Base-by-base conservation (phyloP, 2,797 vertebrate genomes). In the Acanthurus tractus region DNA sequence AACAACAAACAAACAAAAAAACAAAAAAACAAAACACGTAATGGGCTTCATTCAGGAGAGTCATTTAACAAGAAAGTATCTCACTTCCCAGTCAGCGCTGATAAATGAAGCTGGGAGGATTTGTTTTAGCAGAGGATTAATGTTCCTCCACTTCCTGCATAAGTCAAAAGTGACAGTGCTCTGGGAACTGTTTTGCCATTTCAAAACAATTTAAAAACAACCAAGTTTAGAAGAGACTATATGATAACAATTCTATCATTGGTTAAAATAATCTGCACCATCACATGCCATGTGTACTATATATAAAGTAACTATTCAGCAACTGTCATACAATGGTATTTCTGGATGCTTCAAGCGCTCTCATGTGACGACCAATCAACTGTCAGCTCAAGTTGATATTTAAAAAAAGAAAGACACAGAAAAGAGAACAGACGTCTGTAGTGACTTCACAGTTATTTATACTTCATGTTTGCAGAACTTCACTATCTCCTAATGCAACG, bases 151-250 rank as follows among this genome's bases (percentile, higher is more conserved):
- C 55, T 34, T 57, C n/a, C 48, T 70, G 58, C 64, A 78, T 84
- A 79, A 83, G 83, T 90, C 81, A 86, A 48, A 70, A n/a, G 58
- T 0, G 56, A 78, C 64, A 76, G 58, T 18, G 57, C 56, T 83
- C 57, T 45, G 44, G 22, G 62, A 67, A 56, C 11, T 38, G 56
- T 23, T 66, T 65, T 55, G 22, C 53, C 40, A 68, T 61, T 75
- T 75, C 64, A 77, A 75, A 69, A 38, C 68, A 53, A 76, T 67
- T 66, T 67, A 67, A 82, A 78, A 78, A 50, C 15, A 70, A 80
- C 55, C 40, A 61, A 29, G 25, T 29, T 29, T 29, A 29, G 25
- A 4, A 20, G 56, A 20, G 42, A 68, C 56, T 50, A 20, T 68
- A 49, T 75, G 53, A 55, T 87, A 63, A 57, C 40, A 66, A 45